Evolutionary conservation across 1,140 invertebrate species (phyloP), one percentile per base, ranked within the genome.

Genomic region (Magallana gigas): DNA sequence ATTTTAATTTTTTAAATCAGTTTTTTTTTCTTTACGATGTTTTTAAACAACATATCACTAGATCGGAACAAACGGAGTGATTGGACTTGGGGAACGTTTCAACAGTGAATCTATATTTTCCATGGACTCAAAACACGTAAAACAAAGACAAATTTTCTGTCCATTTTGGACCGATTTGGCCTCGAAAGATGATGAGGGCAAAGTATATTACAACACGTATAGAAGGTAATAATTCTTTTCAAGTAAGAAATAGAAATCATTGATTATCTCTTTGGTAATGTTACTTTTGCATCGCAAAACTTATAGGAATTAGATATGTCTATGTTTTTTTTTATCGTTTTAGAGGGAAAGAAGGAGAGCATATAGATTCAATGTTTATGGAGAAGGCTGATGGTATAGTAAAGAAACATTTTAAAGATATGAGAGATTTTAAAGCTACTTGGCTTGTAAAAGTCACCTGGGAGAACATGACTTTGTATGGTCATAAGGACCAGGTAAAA

Each of bases 381-480:
- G 64, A 71, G 64, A 71, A 71, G 29, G 64, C 64, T 11, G 64
- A 71, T 11, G 18, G 11, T 71, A 71, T 71, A 23, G 6, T 71
- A 8, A 71, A 23, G n/a, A 23, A 23, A 18, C 18, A 71, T 71
- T 71, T 71, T 23, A 18, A 23, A 23, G 64, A 71, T 23, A 7
- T 71, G 64, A 23, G 18, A 23, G 64, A 23, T 71, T 71, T 71
- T 18, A 71, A 71, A 71, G 64, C 64, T 8, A 71, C 64, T 1
- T 71, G 64, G 64, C 64, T 71, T 23, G 64, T 71, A 1, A 71
- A 71, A 71, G 64, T 71, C 11, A 71, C 64, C 6, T 71, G 64
- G 64, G 64, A 71, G 29, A 71, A 71, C 18, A 71, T 71, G 64
- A 71, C 64, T 9, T 23, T 71, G 64, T 71, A 71, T 71, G 64